Evolutionary conservation across 2,888 invertebrate genomes (phyloP).

Genomic region (Tipula unca): DNA sequence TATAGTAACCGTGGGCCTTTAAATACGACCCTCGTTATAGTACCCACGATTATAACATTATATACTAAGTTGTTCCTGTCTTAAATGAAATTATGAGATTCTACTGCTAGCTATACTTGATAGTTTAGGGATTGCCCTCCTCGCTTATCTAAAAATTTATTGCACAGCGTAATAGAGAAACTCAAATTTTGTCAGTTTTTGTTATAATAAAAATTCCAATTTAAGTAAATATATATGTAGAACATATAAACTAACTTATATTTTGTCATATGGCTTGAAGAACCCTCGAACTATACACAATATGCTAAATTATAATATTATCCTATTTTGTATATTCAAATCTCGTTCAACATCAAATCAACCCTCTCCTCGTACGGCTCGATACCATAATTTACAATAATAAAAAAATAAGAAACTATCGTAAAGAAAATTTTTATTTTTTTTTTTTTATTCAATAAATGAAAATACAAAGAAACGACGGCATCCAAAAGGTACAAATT

Average conservation of each 20-base stretch:
- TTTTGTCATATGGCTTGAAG: neutral
- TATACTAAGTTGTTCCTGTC: no score
- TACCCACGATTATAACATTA: no score
- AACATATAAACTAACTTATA: neutral
- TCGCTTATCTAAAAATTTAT: no score
- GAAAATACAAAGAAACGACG: neutral
- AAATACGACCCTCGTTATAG: no score
- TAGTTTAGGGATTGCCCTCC: no score
- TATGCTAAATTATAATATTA: neutral
- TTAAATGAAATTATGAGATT: no score
- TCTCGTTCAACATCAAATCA: neutral
- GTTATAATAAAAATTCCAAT: no score
- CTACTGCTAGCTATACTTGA: no score
- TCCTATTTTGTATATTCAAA: neutral
- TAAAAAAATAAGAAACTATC: neutral
- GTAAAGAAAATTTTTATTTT: neutral
- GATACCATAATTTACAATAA: neutral
- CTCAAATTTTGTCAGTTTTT: no score
- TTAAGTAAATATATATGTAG: no score
- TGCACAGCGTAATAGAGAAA: no score
- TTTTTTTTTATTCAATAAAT: neutral
- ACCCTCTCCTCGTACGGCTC: neutral
- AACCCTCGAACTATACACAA: neutral
- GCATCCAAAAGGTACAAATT: constrained; percentile 15
- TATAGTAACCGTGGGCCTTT: no score